Base-by-base conservation (phyloP, 2,113 vertebrate genomes). In the Halcyon malimbica region DNA sequence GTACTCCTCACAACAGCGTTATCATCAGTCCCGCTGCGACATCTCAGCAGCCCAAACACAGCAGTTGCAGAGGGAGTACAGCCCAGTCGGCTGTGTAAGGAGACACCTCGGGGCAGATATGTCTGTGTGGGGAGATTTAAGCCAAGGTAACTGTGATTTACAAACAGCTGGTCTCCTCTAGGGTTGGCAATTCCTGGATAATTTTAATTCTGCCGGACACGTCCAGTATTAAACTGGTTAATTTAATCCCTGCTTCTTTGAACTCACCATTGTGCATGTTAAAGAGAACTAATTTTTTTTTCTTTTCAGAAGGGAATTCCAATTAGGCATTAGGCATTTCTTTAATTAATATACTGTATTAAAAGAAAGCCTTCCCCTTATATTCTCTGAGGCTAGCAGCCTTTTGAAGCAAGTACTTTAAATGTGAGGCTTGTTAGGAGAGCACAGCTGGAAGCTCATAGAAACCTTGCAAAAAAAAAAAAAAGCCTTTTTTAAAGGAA, bases 271-370 rank as follows among this genome's bases (percentile, higher is more conserved):
- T 65, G 62, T 81, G 26, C 41, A 51, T 20, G 13, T 80, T 81
- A 81, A 64, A n/a, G 15, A 62, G 51, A 89, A 79, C 11, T 65
- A 33, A 14, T 46, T 46, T 46, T 46, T 62, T 9, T 17, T 35
- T 9, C 35, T 35, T 68, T 3, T 7, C 75, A 67, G 51, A 83
- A 54, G 81, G 56, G 39, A 93, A 90, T 93, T 87, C 33, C 68
- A 87, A 75, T 35, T n/a, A 78, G 64, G 35, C 84, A 48, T 83
- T 86, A 60, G 16, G 29, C 21, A 60, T 70, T 86, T 77, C 56
- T 97, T 94, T 96, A 96, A 93, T 93, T 96, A 90, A 94, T 89
- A 84, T 19, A 71, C 56, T 84, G 56, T 83, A 92, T 95, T 80
- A 92, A 92, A 88, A 80, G 62, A 91, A 89, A 88, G 24, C 4